Conservation (phyloP, 2,113 vertebrate genomes). For the Campylomormyrus numenius region DNA sequence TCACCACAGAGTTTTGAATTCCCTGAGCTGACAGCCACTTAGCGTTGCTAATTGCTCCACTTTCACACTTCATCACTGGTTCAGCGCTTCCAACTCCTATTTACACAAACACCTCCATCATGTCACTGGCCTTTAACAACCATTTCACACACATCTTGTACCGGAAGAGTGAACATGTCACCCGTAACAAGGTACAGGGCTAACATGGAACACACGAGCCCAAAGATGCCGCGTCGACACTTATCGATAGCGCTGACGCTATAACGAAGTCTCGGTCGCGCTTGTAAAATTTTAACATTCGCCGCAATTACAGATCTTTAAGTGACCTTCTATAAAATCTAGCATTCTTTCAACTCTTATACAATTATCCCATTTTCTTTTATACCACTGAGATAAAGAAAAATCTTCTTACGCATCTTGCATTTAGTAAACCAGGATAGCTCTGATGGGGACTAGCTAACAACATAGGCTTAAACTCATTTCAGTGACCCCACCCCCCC, state of each 20-base stretch:
- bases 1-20: constrained; percentile 9
- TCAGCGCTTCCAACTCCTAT: constrained; percentile 8
- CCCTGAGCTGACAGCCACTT: constrained; percentile 10
- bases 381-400: not conserved
- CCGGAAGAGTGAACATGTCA: not conserved
- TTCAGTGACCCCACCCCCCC: not conserved
- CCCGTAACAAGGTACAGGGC: not conserved
- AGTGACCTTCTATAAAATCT: not conserved
- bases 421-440: too few relatives aligned
- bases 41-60: constrained; percentile 15
- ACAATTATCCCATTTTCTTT: not conserved
- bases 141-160: not conserved
- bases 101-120: constrained; percentile 19
- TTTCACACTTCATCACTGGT: constrained; percentile 18
- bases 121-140: constrained; percentile 16
- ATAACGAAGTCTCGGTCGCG: not conserved
- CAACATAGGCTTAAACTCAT: not conserved
- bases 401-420: not conserved
- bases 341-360: not conserved
- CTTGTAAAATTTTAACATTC: not conserved
- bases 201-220: not conserved
- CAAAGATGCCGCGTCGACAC: not conserved
- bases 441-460: not conserved
- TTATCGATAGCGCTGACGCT: not conserved
- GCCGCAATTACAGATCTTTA: not conserved